Evolutionary conservation across 23 tunicate genomes (phyloP), one percentile per base, ranked within the genome.

Genomic region (Trididemnum nubilum): DNA sequence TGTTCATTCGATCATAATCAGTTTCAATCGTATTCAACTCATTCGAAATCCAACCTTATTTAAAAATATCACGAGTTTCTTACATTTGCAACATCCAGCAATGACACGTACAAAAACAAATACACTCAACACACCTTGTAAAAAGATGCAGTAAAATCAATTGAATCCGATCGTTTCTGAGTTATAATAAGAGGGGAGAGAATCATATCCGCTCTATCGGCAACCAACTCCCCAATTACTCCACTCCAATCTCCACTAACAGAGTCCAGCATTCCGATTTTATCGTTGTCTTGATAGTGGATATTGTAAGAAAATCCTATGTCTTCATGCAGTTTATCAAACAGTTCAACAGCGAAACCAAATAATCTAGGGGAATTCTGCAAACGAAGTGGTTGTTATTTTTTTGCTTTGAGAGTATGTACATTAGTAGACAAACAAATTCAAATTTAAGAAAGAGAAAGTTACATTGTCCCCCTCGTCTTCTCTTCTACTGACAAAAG

Each of bases 181-280:
- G 96, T 90, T 7, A 85, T 35, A 24, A 88, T 80, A 1, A 85
- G 40, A 0, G 96, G 89, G 0, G 80, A 83, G 18, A 90, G 76
- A 1, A 75, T 77, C 0, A 90, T 15, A 35, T 90, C 96, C 25
- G 89, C 89, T 19, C 26, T 64, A 25, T 76, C 82, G 26, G 76
- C 52, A 7, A 90, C 70, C 28, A 90, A 23, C 31, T 85, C 89
- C 0, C 96, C 96, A 65, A 85, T 81, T 33, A 90, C 50, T 0
- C 96, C 96, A 52, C 59, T 36, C 96, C 96, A 90, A 34, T 60
- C 32, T 0, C 89, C 96, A 28, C 64, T 84, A n/a, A 76, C 27
- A 2, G 82, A 64, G 51, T 85, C 58, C 0, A 51, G 58, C 72
- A 7, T 51, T 63, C 81, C 82, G 19, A 88, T 59, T 12, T 28